phyloP scores from a whole-genome alignment of 2,113 vertebrate species.

The Pseudopipra pipra region DNA sequence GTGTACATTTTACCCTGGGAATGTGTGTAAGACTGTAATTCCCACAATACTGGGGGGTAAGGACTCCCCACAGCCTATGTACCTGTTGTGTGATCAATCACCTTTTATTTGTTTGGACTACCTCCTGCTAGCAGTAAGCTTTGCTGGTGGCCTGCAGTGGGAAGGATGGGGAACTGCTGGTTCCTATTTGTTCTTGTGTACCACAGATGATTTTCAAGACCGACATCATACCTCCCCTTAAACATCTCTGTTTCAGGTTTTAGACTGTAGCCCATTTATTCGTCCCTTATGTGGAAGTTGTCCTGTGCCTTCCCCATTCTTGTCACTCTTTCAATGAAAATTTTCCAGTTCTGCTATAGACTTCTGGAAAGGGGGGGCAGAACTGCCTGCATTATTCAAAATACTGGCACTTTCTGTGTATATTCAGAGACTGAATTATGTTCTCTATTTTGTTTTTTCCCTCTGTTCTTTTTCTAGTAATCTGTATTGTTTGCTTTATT shows the following conservation, averaged over 20 bases:
- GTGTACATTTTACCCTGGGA: background rate
- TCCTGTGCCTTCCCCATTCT: background rate
- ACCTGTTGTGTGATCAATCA: background rate
- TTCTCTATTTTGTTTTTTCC: rapidly evolving
- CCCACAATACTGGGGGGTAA: too few relatives aligned
- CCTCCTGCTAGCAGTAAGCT: background rate
- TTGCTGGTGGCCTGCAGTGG: background rate
- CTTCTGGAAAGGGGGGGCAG: background rate
- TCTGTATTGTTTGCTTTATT: background rate
- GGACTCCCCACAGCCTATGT: background rate
- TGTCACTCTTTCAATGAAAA: background rate
- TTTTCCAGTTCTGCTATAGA: background rate
- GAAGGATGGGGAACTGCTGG: background rate
- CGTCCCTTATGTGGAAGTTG: background rate
- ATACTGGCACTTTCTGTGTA: background rate
- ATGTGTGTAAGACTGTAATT: background rate
- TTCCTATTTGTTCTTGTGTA: background rate
- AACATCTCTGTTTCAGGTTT: background rate
- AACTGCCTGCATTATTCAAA: background rate
- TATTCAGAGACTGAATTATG: background rate
- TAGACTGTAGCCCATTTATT: background rate
- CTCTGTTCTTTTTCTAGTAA: background rate
- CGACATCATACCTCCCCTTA: background rate
- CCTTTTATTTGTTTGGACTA: background rate
- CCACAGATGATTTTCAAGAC: background rate